A percentile compares a stretch with the other conserved stretches of the same genome.
These are phyloP conservation scores for Scortum barcoo DNA, from an alignment of 2,113 vertebrate species.

Conservation along the genomic window DNA sequence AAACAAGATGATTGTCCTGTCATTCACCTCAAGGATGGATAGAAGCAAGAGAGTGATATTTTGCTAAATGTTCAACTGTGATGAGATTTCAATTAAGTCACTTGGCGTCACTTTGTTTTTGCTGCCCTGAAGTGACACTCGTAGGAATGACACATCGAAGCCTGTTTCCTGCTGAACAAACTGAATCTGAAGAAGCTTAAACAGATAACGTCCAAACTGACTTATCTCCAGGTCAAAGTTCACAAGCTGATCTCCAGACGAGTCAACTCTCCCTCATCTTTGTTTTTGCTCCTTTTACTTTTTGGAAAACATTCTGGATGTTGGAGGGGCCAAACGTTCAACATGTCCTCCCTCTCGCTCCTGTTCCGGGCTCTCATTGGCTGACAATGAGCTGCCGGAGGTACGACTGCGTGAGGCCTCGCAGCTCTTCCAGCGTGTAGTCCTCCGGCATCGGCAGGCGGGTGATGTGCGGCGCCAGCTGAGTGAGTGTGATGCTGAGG, in stretches of 20 bases:
- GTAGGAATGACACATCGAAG: constrained; percentile 16
- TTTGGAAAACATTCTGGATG: neutral
- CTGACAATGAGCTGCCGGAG: constrained; percentile 88
- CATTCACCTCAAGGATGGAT: no score
- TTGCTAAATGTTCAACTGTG: no score
- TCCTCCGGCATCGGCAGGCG: constrained; percentile 96
- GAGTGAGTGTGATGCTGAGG: constrained; percentile 84
- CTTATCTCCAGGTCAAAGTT: neutral
- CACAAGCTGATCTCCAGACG: neutral
- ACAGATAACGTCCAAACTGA: neutral
- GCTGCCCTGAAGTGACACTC: neutral
- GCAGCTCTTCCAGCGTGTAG: constrained; percentile 95
- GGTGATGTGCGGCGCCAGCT: constrained; percentile 90
- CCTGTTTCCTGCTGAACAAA: neutral
- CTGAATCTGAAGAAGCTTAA: neutral
- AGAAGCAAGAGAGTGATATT: no score
- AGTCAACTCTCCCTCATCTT: neutral
- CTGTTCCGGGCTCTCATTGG: constrained; percentile 42
- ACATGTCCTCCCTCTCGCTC: neutral
- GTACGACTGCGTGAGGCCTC: constrained; percentile 93
- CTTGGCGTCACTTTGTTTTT: neutral
- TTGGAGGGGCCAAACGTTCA: neutral
- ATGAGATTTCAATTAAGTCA: neutral
- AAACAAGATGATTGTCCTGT: no score
- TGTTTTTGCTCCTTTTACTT: neutral